Base-by-base conservation (phyloP, 1,140 invertebrate species). In the Achroia grisella region DNA sequence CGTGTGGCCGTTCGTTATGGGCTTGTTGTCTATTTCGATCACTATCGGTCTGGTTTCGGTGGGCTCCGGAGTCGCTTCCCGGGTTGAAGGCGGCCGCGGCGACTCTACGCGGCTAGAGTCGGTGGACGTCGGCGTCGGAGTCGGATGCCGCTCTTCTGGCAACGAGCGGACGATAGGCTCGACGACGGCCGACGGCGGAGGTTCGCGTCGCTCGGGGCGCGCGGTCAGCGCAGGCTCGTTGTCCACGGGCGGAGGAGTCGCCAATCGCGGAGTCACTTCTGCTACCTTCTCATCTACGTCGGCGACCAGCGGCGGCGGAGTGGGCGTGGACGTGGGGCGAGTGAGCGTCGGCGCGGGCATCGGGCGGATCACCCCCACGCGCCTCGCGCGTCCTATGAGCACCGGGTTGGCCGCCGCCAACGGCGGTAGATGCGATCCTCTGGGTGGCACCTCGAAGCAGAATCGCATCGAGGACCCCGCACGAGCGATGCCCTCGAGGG, bases 401-500 rank as follows among this genome's bases (percentile, higher is more conserved):
- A 77, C 75, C 1, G 78, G 60, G 41, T 70, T 86, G 44, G 62
- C 77, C 40, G 48, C 75, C n/a, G 66, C 56, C 12, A 86, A 62
- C 1, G 90, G 89, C 0, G 90, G 90, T 29, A 91, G 58, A 52
- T 90, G 88, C 3, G 86, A 83, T 36, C 81, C 84, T 10, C 42
- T 64, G 14, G 62, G 62, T 3, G 65, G 57, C 12, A 67, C 66
- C 41, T 80, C 79, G 60, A 93, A 92, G 42, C 88, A 88, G 63
- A 90, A 91, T 44, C 89, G 87, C 46, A 91, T 84, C 1, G 88
- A 89, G 23, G 78, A 88, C 12, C 90, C 90, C 12, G 91, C 91
- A 70, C 89, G 89, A 11, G 89, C 82, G 57, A 93, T 93, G 63
- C 92, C 92, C 31, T 91, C 90, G 33, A 91, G 58, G 0, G 91